A percentile compares a stretch with the other conserved stretches of the same genome.
phyloP scores from a whole-genome alignment of 2,797 vertebrate species.

The Danio aesculapii region DNA sequence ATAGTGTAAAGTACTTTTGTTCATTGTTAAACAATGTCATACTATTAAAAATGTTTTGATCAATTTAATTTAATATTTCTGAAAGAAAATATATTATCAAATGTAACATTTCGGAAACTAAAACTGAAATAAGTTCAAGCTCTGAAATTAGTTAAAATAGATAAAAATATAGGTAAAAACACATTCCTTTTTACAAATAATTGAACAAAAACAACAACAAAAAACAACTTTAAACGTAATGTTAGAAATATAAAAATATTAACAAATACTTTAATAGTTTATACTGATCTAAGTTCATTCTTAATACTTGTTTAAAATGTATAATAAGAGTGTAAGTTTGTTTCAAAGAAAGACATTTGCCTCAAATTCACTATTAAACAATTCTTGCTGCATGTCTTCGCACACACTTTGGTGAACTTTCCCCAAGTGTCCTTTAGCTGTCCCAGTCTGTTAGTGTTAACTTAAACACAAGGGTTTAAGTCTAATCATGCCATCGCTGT shows the following conservation, averaged over 20 bases:
- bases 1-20: background rate
- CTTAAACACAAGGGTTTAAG: constrained; percentile 35
- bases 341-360: background rate
- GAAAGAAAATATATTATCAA: background rate
- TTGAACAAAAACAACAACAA: background rate
- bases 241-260: background rate
- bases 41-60: background rate
- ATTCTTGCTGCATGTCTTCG: background rate
- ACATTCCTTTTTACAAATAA: background rate
- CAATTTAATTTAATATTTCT: background rate
- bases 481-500: constrained; percentile 52
- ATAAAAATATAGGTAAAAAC: background rate
- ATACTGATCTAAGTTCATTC: background rate
- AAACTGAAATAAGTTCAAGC: background rate
- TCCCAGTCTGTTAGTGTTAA: constrained; percentile 32
- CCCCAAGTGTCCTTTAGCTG: background rate
- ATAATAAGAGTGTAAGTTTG: background rate
- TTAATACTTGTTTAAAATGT: background rate
- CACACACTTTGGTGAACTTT: background rate
- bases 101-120: background rate
- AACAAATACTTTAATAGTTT: background rate
- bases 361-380: background rate
- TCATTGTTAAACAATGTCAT: background rate
- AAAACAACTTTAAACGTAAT: background rate
- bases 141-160: background rate